phyloP scores from a whole-genome alignment of 2,113 vertebrate species.

The Monarcha castaneiventris region DNA sequence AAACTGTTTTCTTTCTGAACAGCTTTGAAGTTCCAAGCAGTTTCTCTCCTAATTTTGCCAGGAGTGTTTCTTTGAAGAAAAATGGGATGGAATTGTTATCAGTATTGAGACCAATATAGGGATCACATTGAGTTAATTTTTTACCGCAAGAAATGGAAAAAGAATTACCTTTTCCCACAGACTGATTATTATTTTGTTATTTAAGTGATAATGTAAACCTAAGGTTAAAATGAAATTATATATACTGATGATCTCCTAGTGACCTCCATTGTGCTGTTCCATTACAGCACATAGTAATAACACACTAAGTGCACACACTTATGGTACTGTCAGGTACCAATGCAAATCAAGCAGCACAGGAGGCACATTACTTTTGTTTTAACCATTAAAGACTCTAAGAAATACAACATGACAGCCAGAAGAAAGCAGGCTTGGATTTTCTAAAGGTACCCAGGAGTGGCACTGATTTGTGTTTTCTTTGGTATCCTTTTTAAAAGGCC shows the following conservation, averaged over 20 bases:
- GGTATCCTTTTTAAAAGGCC: constrained; percentile 24
- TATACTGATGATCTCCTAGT: constrained; percentile 39
- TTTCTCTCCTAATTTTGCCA: not conserved
- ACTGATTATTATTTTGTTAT: constrained; percentile 62
- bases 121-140: constrained; percentile 39
- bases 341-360: not conserved
- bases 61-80: not conserved
- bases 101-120: not conserved
- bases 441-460: constrained; percentile 14
- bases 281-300: constrained; percentile 45
- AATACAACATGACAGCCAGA: constrained; percentile 51
- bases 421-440: not conserved
- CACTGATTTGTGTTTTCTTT: not conserved
- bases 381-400: constrained; percentile 44
- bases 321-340: not conserved
- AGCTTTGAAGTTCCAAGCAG: not conserved
- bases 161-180: not conserved
- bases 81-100: not conserved
- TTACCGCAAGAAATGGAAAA: constrained; percentile 9
- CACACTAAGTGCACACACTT: constrained; percentile 9
- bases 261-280: constrained; percentile 32
- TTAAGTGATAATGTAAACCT: constrained; percentile 66
- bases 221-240: constrained; percentile 63
- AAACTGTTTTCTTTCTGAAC: not conserved
- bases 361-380: constrained; percentile 47